Evolutionary conservation across 1,140 invertebrate genomes (phyloP).

Genomic region (Ptiloglossa arizonensis): DNA sequence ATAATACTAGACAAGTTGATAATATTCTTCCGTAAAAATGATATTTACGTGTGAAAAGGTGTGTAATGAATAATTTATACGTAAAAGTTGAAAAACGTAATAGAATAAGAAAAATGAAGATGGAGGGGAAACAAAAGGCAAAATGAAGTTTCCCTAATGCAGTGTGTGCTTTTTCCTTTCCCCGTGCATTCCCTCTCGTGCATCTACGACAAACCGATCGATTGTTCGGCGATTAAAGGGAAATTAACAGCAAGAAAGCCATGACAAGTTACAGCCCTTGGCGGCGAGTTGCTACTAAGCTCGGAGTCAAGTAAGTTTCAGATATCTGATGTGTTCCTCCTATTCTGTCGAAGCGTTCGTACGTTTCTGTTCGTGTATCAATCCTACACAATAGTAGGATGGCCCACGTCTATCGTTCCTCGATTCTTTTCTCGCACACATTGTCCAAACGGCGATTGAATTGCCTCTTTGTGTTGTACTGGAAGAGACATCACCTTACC

Average conservation of each 20-base stretch:
- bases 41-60: not conserved
- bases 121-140: conserved; percentile 56
- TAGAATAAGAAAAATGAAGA: conserved; percentile 52
- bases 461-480: conserved; percentile 43
- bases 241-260: conserved; percentile 81
- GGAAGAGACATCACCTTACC: conserved; percentile 54
- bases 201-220: conserved; percentile 75
- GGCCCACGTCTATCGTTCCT: conserved; percentile 56
- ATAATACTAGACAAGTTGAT: not conserved
- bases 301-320: conserved; percentile 95
- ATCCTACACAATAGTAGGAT: conserved; percentile 59
- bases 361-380: conserved; percentile 65
- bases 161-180: conserved; percentile 81
- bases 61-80: not conserved
- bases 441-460: conserved; percentile 47
- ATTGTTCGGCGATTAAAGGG: conserved; percentile 78
- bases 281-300: conserved; percentile 94
- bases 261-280: conserved; percentile 90
- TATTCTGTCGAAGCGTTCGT: conserved; percentile 68
- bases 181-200: conserved; percentile 79
- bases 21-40: not conserved
- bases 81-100: conserved; percentile 28
- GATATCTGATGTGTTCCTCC: conserved; percentile 71
- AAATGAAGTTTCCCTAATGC: conserved; percentile 79
- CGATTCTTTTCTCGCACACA: conserved; percentile 66